Conservation (phyloP, 2,113 vertebrate genomes). For the Baryphthengus martii region DNA sequence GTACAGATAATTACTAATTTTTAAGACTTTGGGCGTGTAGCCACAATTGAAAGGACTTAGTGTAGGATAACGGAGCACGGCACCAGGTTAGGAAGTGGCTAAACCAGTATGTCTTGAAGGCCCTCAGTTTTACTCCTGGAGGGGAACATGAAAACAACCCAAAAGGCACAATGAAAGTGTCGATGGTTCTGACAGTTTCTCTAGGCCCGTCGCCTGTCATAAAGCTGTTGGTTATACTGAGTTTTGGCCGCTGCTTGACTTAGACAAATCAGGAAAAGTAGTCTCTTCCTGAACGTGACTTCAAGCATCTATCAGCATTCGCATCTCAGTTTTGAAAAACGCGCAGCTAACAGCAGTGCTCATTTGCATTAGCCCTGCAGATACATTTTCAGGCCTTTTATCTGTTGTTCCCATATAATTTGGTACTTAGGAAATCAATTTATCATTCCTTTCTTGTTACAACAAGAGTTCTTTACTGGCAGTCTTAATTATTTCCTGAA, state of each 20-base stretch:
- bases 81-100: neutral
- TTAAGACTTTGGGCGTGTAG: neutral
- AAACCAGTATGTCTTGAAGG: neutral
- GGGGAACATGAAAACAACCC: neutral
- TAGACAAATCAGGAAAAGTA: neutral
- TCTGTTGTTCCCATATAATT: neutral
- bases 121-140: neutral
- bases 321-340: neutral
- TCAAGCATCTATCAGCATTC: neutral
- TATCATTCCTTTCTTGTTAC: neutral
- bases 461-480: neutral
- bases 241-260: neutral
- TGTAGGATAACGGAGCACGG: accelerated
- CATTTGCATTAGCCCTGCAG: neutral
- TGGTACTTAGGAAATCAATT: neutral
- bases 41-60: neutral
- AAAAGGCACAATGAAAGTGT: neutral
- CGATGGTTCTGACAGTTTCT: neutral
- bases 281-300: neutral
- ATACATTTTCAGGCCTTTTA: constrained; percentile 9
- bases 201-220: neutral
- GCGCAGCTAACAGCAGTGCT: neutral
- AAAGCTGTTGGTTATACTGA: neutral
- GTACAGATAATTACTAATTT: neutral
- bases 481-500: neutral